Conservation (phyloP, 2,797 vertebrate genomes). For the Discoglossus pictus region DNA sequence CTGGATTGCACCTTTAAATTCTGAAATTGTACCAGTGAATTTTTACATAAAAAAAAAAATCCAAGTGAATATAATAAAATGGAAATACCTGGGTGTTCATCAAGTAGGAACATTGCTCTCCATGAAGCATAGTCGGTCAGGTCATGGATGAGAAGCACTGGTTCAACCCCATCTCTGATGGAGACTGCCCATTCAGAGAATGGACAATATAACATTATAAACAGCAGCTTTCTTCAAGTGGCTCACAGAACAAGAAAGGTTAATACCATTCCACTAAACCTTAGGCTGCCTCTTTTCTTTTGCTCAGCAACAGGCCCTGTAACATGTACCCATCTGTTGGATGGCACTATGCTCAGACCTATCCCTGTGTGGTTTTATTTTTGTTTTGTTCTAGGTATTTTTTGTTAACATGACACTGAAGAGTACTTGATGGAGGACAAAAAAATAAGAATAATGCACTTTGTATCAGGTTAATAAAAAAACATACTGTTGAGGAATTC, state of each 20-base stretch:
- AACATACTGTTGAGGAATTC: constrained; percentile 75
- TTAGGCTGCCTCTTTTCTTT: constrained; percentile 86
- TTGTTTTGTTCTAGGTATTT: constrained; percentile 51
- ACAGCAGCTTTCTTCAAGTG: constrained; percentile 22
- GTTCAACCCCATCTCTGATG: constrained; percentile 7
- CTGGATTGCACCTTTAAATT: constrained; percentile 36
- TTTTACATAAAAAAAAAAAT: too few relatives aligned
- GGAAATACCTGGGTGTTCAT: too few relatives aligned
- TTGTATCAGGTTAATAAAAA: constrained; percentile 80
- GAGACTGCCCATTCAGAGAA: not conserved
- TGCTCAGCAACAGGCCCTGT: constrained; percentile 56
- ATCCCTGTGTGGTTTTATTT: constrained; percentile 66
- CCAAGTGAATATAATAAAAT: too few relatives aligned
- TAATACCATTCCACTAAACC: constrained; percentile 76
- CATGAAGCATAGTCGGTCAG: not conserved
- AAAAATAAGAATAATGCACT: constrained; percentile 78
- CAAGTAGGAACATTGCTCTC: not conserved
- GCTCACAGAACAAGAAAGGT: constrained; percentile 48
- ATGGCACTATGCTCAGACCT: constrained; percentile 66
- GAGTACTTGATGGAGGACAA: constrained; percentile 71
- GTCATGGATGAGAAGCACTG: constrained; percentile 11
- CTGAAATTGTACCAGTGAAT: too few relatives aligned
- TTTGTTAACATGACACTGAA: constrained; percentile 60
- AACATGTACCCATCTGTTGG: constrained; percentile 61
- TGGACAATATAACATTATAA: constrained; percentile 4